Evolutionary conservation across 1,140 invertebrate species (phyloP), one percentile per base, ranked within the genome.

Genomic region (Zaprionus camerounensis): DNA sequence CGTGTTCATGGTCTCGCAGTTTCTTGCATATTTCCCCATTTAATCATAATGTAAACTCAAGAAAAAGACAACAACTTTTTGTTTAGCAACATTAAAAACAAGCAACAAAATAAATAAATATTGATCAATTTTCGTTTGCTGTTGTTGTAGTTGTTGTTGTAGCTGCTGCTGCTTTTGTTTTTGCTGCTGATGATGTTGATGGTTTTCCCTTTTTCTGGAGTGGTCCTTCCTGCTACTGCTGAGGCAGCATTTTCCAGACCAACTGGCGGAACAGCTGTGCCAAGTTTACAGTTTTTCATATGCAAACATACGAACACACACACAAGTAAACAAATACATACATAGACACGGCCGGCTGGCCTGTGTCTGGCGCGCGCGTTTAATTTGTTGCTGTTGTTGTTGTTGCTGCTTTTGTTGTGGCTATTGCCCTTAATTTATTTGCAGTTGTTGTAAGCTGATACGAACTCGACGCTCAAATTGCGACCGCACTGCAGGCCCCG

Each of bases 71-170:
- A 63, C 62, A 76, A 71, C 36, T 64, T 65, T 75, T 26, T 83
- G 80, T 81, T 81, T 65, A 53, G 62, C 62, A 74, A 84, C 62
- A 68, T 69, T 74, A 88, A 88, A 87, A 88, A 84, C 81, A 87
- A 28, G n/a, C 26, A 66, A 51, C 56, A 75, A 81, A 82, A 71
- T 62, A 86, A 85, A 85, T 82, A 85, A 51, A 51, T 51, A 86
- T 80, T 74, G 81, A 76, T 68, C 77, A 82, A 81, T 82, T 71
- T 20, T 62, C 58, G 20, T 81, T 57, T 77, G 41, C 24, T 61
- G 31, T 81, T 76, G 38, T 68, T 69, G 3, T 24, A 5, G 63
- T 78, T 53, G 71, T 11, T 59, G 20, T 17, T 17, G 17, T 17
- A 17, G 17, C 46, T 49, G 2, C 26, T 77, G 41, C 17, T 65